A percentile compares a stretch with the other conserved stretches of the same genome.
Evolutionary conservation across 2,113 vertebrate species (phyloP).

Genomic region (Peromyscus leucopus): DNA sequence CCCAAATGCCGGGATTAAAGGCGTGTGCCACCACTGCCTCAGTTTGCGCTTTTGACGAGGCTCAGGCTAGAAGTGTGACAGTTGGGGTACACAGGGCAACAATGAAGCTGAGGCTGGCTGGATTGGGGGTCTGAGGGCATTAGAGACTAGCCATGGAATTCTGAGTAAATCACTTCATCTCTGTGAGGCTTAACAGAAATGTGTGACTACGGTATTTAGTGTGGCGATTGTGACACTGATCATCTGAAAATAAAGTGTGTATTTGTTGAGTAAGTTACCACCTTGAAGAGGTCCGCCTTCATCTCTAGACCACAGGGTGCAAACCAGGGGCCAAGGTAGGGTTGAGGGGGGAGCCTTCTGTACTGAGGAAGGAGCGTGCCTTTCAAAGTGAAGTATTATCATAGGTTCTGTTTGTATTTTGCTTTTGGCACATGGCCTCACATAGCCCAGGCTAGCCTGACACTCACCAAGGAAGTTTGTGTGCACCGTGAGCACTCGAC

Average conservation of each 20-base stretch:
- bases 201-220: neutral
- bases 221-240: neutral
- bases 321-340: neutral
- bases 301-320: neutral
- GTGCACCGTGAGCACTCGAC: too few species aligned
- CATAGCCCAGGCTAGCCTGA: neutral
- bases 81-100: neutral
- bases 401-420: neutral
- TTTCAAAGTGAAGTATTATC: neutral
- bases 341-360: neutral
- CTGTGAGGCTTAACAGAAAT: conserved; percentile 30
- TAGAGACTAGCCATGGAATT: neutral
- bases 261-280: conserved; percentile 24
- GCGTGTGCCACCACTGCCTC: neutral
- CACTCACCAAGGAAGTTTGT: neutral
- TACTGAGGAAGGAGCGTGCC: neutral
- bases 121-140: neutral
- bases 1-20: neutral
- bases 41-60: neutral
- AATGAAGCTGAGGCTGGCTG: neutral
- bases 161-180: neutral
- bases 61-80: neutral
- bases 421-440: neutral
- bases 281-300: conserved; percentile 8
- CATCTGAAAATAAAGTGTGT: neutral